Evolutionary conservation across 2,888 invertebrate species (phyloP).

Genomic region (Drosophila subquinaria): DNA sequence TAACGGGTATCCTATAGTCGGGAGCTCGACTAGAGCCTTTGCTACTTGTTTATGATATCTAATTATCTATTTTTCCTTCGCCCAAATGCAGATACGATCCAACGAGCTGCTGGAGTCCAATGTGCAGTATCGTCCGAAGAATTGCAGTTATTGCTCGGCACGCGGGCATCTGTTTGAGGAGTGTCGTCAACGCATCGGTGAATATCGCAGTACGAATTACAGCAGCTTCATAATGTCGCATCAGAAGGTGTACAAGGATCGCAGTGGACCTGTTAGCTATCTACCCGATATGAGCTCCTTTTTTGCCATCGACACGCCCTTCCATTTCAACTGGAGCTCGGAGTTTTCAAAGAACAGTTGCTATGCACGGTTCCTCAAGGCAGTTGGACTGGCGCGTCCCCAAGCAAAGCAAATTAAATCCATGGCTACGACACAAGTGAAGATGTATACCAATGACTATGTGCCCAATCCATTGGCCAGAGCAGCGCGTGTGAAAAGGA

Average conservation of each 20-base stretch:
- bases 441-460: conserved; percentile 47
- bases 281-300: conserved; percentile 51
- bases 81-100: conserved; percentile 85
- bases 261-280: conserved; percentile 34
- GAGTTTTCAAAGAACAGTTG: conserved; percentile 61
- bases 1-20: no score
- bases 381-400: conserved; percentile 73
- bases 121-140: conserved; percentile 83
- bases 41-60: no score
- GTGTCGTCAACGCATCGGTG: conserved; percentile 82
- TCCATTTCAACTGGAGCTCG: conserved; percentile 71
- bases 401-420: conserved; percentile 28
- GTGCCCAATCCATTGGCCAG: conserved; percentile 62
- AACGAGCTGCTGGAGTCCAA: conserved; percentile 82
- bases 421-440: neutral
- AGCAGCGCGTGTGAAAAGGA: conserved; percentile 29
- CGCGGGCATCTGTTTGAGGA: conserved; percentile 86
- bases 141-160: conserved; percentile 87
- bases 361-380: conserved; percentile 82
- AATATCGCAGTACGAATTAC: conserved; percentile 70
- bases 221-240: conserved; percentile 80
- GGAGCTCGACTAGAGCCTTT: no score
- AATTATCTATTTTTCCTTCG: conserved; percentile 22
- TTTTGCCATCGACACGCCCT: conserved; percentile 68
- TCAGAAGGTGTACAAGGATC: conserved; percentile 82